Evolutionary conservation across 2,113 vertebrate species (phyloP).

Genomic region (Prunella himalayana): DNA sequence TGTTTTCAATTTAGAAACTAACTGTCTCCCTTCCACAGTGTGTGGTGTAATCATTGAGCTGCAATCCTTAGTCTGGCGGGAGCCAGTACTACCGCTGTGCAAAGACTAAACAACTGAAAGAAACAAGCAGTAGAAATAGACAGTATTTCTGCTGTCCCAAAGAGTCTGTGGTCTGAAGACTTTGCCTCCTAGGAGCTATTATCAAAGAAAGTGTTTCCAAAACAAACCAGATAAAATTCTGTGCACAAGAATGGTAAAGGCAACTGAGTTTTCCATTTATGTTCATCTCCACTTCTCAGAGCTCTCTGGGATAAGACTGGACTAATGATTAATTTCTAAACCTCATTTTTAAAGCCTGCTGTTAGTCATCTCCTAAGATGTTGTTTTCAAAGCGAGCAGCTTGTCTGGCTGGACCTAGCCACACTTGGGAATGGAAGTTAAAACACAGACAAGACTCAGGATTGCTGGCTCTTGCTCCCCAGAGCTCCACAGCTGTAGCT

Average conservation of each 20-base stretch:
- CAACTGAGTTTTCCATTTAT: slow-evolving; percentile 44
- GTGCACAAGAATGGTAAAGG: not conserved
- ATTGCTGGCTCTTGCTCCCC: not conserved
- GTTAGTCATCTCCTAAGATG: not conserved
- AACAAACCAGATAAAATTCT: slow-evolving; percentile 34
- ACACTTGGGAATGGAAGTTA: not conserved
- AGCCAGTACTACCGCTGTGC: not conserved
- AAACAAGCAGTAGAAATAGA: not conserved
- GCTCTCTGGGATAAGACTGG: not conserved
- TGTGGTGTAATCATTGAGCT: slow-evolving; percentile 9
- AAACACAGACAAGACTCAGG: accelerated
- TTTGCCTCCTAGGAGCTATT: not conserved
- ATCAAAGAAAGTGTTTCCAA: slow-evolving; percentile 38
- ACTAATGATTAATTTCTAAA: not conserved
- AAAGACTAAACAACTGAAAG: slow-evolving; percentile 16
- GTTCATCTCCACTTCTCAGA: slow-evolving; percentile 13
- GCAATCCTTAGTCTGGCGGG: not conserved
- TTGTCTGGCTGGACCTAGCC: not conserved
- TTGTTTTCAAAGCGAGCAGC: not conserved
- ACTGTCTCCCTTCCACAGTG: slow-evolving; percentile 1
- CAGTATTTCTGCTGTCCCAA: not conserved
- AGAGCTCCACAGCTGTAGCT: not conserved
- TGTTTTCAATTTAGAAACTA: slow-evolving; percentile 48
- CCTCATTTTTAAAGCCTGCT: not conserved
- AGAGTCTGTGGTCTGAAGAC: not conserved